These are phyloP conservation scores for Mystacornis crossleyi DNA, from an alignment of 2,113 vertebrate species.

Conservation along the genomic window DNA sequence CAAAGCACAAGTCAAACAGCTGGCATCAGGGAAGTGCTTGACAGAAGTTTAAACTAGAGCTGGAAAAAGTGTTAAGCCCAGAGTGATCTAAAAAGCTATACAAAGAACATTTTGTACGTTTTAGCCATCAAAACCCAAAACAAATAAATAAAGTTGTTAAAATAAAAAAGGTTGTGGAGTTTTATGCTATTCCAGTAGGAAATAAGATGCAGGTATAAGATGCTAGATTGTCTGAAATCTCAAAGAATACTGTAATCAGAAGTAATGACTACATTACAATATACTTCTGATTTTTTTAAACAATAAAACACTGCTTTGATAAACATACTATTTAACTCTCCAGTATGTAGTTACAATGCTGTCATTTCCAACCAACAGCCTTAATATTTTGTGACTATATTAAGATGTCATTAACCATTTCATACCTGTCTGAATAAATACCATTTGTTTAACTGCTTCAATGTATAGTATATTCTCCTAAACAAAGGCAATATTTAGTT, in stretches of 20 bases:
- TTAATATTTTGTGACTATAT: neutral
- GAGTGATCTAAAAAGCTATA: neutral
- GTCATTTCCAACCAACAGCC: neutral
- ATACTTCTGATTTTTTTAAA: neutral
- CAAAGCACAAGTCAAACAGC: neutral
- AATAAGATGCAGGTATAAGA: neutral
- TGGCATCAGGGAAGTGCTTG: neutral
- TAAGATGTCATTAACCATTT: neutral
- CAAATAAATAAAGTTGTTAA: neutral
- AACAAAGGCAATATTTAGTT: neutral
- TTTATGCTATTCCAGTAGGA: neutral
- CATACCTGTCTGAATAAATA: neutral
- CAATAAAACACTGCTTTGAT: neutral
- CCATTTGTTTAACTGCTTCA: neutral
- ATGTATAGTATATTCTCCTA: neutral
- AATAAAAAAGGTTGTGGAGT: neutral
- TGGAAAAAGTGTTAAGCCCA: neutral
- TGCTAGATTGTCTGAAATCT: neutral
- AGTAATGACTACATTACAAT: neutral
- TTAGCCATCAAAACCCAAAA: neutral
- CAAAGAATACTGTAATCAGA: neutral
- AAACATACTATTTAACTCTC: neutral
- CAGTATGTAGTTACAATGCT: neutral
- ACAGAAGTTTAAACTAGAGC: neutral
- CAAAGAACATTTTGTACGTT: neutral